Evolutionary conservation across 92 coral and sea anemone species (phyloP), one percentile per base, ranked within the genome.

Genomic region (Parazoanthus swiftii): DNA sequence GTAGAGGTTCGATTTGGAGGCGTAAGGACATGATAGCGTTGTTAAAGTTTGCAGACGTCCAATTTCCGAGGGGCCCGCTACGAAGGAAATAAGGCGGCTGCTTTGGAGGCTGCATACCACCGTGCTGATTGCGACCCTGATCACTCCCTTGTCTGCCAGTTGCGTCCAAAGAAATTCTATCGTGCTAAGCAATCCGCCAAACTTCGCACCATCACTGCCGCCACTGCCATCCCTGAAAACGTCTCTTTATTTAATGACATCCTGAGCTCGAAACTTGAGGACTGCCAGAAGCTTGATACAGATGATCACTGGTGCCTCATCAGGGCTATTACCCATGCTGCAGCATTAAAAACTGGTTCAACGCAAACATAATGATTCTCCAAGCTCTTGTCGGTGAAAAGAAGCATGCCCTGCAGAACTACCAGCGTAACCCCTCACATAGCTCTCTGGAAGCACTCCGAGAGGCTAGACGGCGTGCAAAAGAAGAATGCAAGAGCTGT

Each of bases 101-200:
- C 33, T 29, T 29, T 29, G 33, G 33, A 29, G 33, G 33, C 33
- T 29, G 33, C 33, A 29, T 29, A 29, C 33, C 33, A 29, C 33
- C 33, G 88, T 85, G 88, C 87, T 38, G 88, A 85, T 85, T 85
- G 88, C 83, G 86, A 85, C 88, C 76, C 86, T 51, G 88, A 68
- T 54, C 88, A 85, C 59, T 8, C 51, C 33, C n/a, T 85, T 13
- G 56, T 83, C 44, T 15, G 37, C 36, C 26, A n/a, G 36, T 3
- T 68, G 36, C 29, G 33, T 20, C 74, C 29, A 4, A 23, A 68
- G 74, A 68, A 68, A 68, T n/a, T 29, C 29, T 15, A 20, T 68
- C 36, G 33, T 23, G 74, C 74, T 29, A 68, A 68, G 33, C 74
- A 23, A 4, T 6, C 29, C 4, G 74, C 74, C 74, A 68, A 23